Percentiles rank a stretch among this genome's conserved stretches.
Conservation (phyloP, 37 sponge, comb jelly and placozoan species). For the Oscarella lobularis region DNA sequence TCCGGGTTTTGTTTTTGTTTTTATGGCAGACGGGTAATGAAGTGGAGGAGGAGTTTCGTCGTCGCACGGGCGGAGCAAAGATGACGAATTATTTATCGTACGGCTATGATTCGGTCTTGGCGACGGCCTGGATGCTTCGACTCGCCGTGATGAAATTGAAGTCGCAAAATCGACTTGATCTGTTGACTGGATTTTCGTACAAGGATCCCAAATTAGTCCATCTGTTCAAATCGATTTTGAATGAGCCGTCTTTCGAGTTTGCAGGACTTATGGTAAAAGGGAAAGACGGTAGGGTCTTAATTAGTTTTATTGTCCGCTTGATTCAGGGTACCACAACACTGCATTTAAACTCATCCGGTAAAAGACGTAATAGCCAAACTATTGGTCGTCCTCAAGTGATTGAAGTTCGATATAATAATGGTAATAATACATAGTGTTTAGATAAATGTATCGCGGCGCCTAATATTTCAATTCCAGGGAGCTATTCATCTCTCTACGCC, state of each 20-base stretch:
- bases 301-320: too few relatives aligned
- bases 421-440: too few relatives aligned
- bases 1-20: too few relatives aligned
- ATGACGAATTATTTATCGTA: background rate
- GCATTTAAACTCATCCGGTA: too few relatives aligned
- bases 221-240: background rate
- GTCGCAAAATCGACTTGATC: background rate
- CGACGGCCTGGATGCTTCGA: background rate
- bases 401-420: too few relatives aligned
- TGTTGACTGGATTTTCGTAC: background rate
- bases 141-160: background rate
- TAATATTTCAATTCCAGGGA: too few relatives aligned
- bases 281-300: too few relatives aligned
- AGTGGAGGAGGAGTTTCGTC: background rate
- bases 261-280: background rate
- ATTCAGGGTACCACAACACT: too few relatives aligned
- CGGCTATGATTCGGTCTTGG: background rate
- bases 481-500: too few relatives aligned
- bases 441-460: too few relatives aligned
- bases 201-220: background rate
- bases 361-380: too few relatives aligned
- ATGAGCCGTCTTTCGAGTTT: background rate
- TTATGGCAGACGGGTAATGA: background rate
- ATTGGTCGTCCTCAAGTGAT: too few relatives aligned
- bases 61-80: background rate